Evolutionary conservation across 2,888 invertebrate species (phyloP), one percentile per base, ranked within the genome.

Genomic region (Dioctria linearis): DNA sequence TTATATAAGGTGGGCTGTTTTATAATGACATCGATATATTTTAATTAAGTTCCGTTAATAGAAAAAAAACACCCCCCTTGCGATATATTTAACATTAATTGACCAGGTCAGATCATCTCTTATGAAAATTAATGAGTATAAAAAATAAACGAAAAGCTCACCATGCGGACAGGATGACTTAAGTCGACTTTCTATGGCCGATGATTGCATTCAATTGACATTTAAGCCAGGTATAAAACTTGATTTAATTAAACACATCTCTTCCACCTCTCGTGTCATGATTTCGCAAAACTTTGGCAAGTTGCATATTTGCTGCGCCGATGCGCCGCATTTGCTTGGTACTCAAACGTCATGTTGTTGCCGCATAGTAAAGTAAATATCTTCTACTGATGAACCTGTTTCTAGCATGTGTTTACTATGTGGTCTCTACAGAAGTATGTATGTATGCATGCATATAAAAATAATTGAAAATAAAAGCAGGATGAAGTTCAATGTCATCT

Each of bases 401-500:
- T 54, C 11, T 54, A 54, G 9, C 3, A 4, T 54, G n/a, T 0
- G 4, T 54, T 54, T 4, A 54, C 54, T 46, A 2, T 6, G 25
- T 25, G 0, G 25, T 25, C 0, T 25, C 25, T 25, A 1, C 25
- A 25, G 25, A 25, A 25, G 25, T 25, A 25, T 25, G 25, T 25
- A 25, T 25, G 25, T 25, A 25, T 25, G 46, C 2, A 46, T n/a
- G 6, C 11, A 54, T 11, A 11, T n/a, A n/a, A 8, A 3, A 54
- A 54, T 54, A 11, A n/a, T 8, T 54, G n/a, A 11, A 54, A 54
- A 54, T 54, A n/a, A 46, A 8, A 6, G 5, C 46, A 8, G 5
- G 46, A 46, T 6, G 46, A 54, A 54, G 54, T 54, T 54, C 54
- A 54, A 54, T 54, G 54, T 54, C 54, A 54, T 54, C 54, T n/a